A percentile compares a stretch with the other conserved stretches of the same genome.
These are phyloP conservation scores for Scaptomyza reducta DNA, from an alignment of 2,888 invertebrate genomes.

Conservation along the genomic window DNA sequence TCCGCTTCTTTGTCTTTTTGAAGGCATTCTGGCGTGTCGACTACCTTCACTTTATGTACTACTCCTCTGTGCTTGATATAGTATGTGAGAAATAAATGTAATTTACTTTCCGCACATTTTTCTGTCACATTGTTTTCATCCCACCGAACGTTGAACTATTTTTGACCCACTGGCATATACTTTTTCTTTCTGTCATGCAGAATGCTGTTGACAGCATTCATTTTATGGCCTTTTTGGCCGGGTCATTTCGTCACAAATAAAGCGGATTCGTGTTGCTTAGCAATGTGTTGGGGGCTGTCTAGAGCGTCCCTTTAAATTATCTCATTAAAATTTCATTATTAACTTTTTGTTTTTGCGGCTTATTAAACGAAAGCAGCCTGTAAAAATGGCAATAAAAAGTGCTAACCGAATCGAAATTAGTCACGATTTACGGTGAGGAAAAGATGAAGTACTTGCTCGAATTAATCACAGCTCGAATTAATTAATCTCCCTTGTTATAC, in stretches of 20 bases:
- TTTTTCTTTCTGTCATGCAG: conserved; percentile 1
- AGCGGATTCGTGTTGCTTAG: conserved; percentile 34
- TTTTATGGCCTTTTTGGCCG: conserved; percentile 1
- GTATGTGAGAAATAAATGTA: conserved; percentile 14
- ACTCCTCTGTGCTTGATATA: conserved; percentile 1
- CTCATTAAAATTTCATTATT: conserved; percentile 53
- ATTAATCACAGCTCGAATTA: conserved; percentile 52
- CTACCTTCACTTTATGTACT: conserved; percentile 49
- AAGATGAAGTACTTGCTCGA: conserved; percentile 16
- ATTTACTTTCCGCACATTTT: conserved; percentile 17
- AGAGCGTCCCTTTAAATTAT: conserved; percentile 35
- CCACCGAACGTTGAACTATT: conserved; percentile 30
- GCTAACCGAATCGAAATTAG: conserved; percentile 55
- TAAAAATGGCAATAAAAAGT: conserved; percentile 46
- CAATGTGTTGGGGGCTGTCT: conserved; percentile 11
- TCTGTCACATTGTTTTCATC: conserved; percentile 55
- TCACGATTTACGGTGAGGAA: conserved; percentile 41
- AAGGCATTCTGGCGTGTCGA: conserved; percentile 65
- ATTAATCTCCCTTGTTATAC: conserved; percentile 32
- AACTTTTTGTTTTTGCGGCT: conserved; percentile 18
- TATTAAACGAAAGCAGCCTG: conserved; percentile 63
- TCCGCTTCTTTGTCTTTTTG: conserved; percentile 19
- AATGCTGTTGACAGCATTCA: conserved; percentile 16
- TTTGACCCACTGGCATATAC: conserved; percentile 36
- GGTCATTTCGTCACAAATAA: conserved; percentile 36